Conservation (phyloP, 2,113 vertebrate genomes). For the Isichthys henryi region DNA sequence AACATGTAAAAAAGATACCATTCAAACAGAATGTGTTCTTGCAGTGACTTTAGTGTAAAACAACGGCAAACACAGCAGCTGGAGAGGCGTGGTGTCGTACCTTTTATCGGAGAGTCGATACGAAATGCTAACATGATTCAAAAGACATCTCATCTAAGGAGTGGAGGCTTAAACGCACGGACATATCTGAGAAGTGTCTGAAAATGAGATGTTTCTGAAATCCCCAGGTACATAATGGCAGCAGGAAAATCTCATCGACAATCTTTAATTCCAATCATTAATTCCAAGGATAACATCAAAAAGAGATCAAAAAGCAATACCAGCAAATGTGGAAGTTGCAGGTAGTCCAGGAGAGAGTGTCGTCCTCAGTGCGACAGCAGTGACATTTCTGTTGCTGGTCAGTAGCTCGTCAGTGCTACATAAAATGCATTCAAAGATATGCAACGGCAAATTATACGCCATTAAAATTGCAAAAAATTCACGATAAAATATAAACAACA, state of each 20-base stretch:
- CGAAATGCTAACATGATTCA: background rate
- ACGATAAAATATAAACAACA: background rate
- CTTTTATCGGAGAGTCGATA: background rate
- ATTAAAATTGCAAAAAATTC: background rate
- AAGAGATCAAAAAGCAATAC: background rate
- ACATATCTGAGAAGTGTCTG: background rate
- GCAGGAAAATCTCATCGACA: background rate
- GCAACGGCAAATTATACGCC: background rate
- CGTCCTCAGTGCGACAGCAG: background rate
- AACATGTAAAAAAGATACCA: background rate
- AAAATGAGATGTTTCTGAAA: background rate
- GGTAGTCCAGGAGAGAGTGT: background rate
- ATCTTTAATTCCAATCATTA: slow-evolving; percentile 6
- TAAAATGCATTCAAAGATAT: background rate
- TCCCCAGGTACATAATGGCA: background rate
- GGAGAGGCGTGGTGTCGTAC: background rate
- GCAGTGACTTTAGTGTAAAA: background rate
- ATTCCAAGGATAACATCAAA: slow-evolving; percentile 8
- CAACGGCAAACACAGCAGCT: background rate
- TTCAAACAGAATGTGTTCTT: background rate
- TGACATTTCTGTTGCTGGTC: background rate
- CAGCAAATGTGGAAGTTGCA: background rate
- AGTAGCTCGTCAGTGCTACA: background rate
- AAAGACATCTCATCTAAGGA: background rate
- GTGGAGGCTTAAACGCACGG: background rate